Evolutionary conservation across 1,140 invertebrate genomes (phyloP), one percentile per base, ranked within the genome.

Genomic region (Mactra quadrangularis): DNA sequence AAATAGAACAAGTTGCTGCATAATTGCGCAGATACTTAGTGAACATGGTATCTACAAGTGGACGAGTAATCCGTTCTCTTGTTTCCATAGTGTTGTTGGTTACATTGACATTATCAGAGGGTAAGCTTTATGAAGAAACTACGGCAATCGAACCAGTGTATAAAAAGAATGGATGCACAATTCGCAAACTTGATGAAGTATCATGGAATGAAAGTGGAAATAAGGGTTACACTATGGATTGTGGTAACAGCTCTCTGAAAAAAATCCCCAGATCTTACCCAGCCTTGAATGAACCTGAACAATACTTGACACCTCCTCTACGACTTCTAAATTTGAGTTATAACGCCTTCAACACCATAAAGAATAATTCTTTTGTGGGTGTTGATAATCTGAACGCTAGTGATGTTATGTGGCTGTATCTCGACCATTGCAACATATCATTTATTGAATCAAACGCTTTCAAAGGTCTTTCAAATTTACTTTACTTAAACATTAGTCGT

Each of bases 401-500:
- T 1, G 31, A 41, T 17, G 22, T 72, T 1, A 31, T 55, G 31
- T 72, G 70, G 70, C 25, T 72, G 33, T 72, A 38, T 57, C 50
- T 72, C 19, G 2, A 72, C 3, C 17, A 33, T 22, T 33, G 29
- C 35, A 31, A 38, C 9, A 3, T 72, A 3, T 22, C 3, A 6
- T 57, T 33, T 17, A 72, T 72, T 19, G 17, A 47, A 25, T 57
- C 76, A 9, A 27, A 57, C 6, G 38, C 60, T 3, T 78, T 78
- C 33, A 17, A 55, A 35, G 33, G 50, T 13, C 31, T 78, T 4
- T n/a, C 60, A 25, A 3, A 55, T 15, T 33, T 78, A 27, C 3
- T 64, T n/a, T 78, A 66, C 33, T 47, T 78, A 22, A 78, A 78
- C 33, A 27, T 78, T 15, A 50, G 60, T 27, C 47, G n/a, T 11